phyloP scores from a whole-genome alignment of 23 tunicate genomes.

The Trididemnum clinides region DNA sequence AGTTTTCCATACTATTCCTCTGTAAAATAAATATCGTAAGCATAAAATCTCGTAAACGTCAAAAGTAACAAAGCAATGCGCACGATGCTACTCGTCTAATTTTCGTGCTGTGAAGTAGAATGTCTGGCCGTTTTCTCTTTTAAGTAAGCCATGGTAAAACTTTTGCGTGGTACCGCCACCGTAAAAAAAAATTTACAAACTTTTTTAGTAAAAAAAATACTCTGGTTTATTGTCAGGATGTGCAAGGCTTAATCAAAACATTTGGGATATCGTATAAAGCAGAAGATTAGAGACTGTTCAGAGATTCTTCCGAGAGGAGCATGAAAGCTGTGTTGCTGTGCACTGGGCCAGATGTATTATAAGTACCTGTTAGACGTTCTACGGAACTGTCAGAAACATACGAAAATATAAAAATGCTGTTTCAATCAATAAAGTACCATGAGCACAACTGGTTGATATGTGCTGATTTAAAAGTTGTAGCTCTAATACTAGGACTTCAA shows the following conservation, averaged over 20 bases:
- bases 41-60: too few relatives aligned
- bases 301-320: constrained; percentile 10
- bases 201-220: constrained; percentile 6
- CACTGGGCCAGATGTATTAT: neutral
- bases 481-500: constrained; percentile 11
- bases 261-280: neutral
- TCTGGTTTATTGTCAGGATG: constrained; percentile 1
- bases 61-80: too few relatives aligned
- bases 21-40: too few relatives aligned
- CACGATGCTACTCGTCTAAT: too few relatives aligned
- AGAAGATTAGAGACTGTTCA: constrained; percentile 36
- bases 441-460: constrained; percentile 25
- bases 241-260: neutral
- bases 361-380: neutral
- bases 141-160: too few relatives aligned
- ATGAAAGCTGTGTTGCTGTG: constrained; percentile 20
- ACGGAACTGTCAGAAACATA: constrained; percentile 2
- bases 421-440: constrained; percentile 3
- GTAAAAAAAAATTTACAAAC: constrained; percentile 2
- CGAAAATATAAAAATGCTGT: constrained; percentile 14
- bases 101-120: too few relatives aligned
- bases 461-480: constrained; percentile 28
- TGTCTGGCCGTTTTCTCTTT: too few relatives aligned
- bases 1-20: too few relatives aligned
- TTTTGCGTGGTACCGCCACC: constrained; percentile 29